phyloP scores from a whole-genome alignment of 1,140 invertebrate species.

The Paracyclopina nana region DNA sequence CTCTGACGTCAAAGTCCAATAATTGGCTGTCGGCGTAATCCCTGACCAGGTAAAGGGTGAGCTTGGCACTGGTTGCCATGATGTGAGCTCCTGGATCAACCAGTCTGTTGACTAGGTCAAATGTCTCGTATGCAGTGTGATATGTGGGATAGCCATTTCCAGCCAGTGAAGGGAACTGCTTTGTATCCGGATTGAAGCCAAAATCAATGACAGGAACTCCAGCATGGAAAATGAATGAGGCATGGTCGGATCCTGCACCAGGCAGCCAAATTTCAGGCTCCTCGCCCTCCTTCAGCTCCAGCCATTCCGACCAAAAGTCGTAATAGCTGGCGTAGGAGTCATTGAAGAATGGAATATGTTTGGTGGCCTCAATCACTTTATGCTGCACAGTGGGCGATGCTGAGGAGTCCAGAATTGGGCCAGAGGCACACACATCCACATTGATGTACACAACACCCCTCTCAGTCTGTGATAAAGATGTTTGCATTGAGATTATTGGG shows the following conservation, averaged over 20 bases:
- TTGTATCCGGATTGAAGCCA: neutral
- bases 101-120: constrained; percentile 22
- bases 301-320: neutral
- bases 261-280: neutral
- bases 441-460: constrained; percentile 27
- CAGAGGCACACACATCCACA: constrained; percentile 22
- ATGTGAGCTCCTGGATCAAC: constrained; percentile 23
- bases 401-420: constrained; percentile 16
- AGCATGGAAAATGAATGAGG: neutral
- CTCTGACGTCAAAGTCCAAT: neutral
- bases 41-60: neutral
- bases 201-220: constrained; percentile 10
- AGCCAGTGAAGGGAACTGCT: neutral
- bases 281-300: neutral
- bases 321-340: neutral
- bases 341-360: constrained; percentile 17
- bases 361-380: constrained; percentile 23
- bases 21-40: neutral
- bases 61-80: neutral
- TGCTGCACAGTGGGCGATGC: constrained; percentile 23
- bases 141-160: constrained; percentile 2
- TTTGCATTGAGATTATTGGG: too few relatives aligned
- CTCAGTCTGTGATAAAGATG: too few relatives aligned
- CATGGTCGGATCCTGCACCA: constrained; percentile 11
- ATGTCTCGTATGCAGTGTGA: constrained; percentile 17